Conservation (phyloP, 2,888 invertebrate genomes). For the Drosophila leonis region DNA sequence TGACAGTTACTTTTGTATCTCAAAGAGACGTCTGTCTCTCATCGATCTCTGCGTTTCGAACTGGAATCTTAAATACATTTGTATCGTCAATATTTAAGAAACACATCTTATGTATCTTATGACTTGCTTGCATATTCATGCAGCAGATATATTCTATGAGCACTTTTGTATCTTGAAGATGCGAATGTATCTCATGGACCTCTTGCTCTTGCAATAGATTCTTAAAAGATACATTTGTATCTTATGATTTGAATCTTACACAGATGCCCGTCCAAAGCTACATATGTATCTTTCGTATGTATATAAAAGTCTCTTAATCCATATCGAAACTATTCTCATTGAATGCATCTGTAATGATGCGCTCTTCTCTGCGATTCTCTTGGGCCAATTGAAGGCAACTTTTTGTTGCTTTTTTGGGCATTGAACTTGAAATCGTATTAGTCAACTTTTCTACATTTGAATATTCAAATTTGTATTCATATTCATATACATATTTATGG, state of each 20-base stretch:
- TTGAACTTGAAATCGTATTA: constrained; percentile 51
- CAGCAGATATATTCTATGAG: background rate
- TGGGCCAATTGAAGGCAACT: background rate
- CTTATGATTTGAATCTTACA: background rate
- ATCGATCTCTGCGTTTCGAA: background rate
- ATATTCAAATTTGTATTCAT: constrained; percentile 40
- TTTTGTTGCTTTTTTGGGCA: constrained; percentile 17
- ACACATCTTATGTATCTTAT: background rate
- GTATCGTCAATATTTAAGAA: background rate
- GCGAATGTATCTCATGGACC: too few relatives aligned
- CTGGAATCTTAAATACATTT: background rate
- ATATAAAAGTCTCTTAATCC: background rate
- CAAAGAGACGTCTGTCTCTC: background rate
- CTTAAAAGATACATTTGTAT: background rate
- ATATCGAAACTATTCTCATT: too few relatives aligned
- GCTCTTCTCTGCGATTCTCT: constrained; percentile 19
- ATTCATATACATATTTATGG: constrained; percentile 39
- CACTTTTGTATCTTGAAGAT: background rate
- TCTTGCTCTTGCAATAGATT: background rate
- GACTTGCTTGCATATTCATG: background rate
- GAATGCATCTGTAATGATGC: background rate
- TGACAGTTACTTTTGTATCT: background rate
- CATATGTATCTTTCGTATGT: background rate
- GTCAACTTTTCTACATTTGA: constrained; percentile 41
- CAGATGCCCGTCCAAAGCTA: background rate